Conservation (phyloP, 2,888 invertebrate species). For the Saturnia japonica region DNA sequence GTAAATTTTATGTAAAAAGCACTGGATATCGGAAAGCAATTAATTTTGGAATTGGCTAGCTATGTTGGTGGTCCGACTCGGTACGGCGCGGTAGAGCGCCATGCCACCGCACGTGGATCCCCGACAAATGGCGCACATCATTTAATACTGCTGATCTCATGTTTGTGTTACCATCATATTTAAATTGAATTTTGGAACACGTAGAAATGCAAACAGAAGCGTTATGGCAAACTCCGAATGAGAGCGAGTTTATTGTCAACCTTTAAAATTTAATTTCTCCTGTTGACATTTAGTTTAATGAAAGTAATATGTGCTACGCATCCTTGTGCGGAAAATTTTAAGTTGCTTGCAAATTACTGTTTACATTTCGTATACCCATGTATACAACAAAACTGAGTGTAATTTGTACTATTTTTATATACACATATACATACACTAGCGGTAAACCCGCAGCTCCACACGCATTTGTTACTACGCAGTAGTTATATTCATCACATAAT, state of each 20-base stretch:
- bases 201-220: conserved; percentile 64
- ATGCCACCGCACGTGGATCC: conserved; percentile 51
- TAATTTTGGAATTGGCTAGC: conserved; percentile 67
- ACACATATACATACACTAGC: no score
- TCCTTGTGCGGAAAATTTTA: background rate
- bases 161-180: conserved; percentile 78
- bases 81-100: conserved; percentile 42
- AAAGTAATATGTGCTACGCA: conserved; percentile 24
- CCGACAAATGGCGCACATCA: conserved; percentile 73
- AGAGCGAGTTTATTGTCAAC: conserved; percentile 49
- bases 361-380: background rate
- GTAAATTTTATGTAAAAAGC: conserved; percentile 40
- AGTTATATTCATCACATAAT: no score
- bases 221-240: conserved; percentile 48
- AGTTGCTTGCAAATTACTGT: background rate
- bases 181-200: conserved; percentile 76
- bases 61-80: conserved; percentile 40
- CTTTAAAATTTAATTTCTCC: conserved; percentile 52
- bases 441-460: no score
- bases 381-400: background rate
- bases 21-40: conserved; percentile 70
- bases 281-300: conserved; percentile 38
- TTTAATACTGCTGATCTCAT: conserved; percentile 78
- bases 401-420: background rate
- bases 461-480: no score